Base-by-base conservation (phyloP, 2,888 invertebrate species). In the Mylabris sibirica region DNA sequence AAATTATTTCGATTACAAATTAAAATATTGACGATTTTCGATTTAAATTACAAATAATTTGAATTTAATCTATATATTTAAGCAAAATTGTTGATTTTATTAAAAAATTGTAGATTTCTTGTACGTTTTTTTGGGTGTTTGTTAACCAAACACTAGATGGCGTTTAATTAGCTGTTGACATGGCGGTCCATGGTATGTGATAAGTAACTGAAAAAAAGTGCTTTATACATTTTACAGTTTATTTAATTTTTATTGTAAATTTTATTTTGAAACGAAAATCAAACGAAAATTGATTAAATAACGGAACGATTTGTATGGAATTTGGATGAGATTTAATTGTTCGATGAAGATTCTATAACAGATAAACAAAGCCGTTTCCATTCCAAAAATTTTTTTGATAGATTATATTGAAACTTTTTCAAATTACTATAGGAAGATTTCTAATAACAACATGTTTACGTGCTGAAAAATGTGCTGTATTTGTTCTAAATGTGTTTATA, bases 171-270 rank as follows among this genome's bases (percentile, higher is more conserved):
- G 57, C 26, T 57, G 57, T 57, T 57, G 57, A 57, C 57, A 57
- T 57, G 57, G 57, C 57, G 57, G 57, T 57, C 57, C 26, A 57
- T 57, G 57, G 57, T 57, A 57, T 57, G 57, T 57, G 57, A 57
- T 57, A 57, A 53, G 57, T 57, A 57, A 57, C 57, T n/a, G 57
- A 57, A 57, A 57, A 57, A 57, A 57, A 57, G 57, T 57, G 57
- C 22, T 57, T 57, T 57, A 22, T 57, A 57, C 0, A 22, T 49
- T 53, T 26, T 57, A 57, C 24, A 4, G 11, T 26, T 57, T 57
- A 26, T 57, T 26, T 12, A 57, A 14, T 26, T 14, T 57, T 57
- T 57, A 24, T 57, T 57, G 12, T 30, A 30, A 38, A 38, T 38
- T 38, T 17, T 44, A 8, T 44, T 44, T 5, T 44, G n/a, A 44